phyloP scores from a whole-genome alignment of 2,888 invertebrate species.

The Anticlea derivata region DNA sequence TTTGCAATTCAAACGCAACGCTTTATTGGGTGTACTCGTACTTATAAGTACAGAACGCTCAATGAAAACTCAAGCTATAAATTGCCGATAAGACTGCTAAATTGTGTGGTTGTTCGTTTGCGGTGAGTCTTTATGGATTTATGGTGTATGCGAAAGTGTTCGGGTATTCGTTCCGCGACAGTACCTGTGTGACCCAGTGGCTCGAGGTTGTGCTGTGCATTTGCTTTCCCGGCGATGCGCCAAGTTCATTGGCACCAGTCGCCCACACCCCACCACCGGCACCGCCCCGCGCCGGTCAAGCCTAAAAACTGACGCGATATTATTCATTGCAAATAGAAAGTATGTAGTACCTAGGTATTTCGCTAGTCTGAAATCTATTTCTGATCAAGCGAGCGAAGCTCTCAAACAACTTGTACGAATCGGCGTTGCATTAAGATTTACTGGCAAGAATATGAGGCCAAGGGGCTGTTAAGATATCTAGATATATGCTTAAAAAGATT shows the following conservation, averaged over 20 bases:
- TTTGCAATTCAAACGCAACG: constrained; percentile 61
- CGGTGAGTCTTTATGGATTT: constrained; percentile 46
- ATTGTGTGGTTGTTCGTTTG: constrained; percentile 49
- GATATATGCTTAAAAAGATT: too few relatives aligned
- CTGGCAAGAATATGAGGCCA: too few relatives aligned
- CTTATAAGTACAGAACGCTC: constrained; percentile 45
- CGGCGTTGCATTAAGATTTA: too few relatives aligned
- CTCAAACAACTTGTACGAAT: too few relatives aligned
- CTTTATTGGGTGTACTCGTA: constrained; percentile 57
- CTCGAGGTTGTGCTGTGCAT: constrained; percentile 54
- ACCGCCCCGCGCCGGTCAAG: constrained; percentile 39
- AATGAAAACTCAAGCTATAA: constrained; percentile 58
- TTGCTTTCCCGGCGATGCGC: constrained; percentile 71
- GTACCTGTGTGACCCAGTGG: constrained; percentile 70
- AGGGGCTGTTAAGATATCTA: too few relatives aligned
- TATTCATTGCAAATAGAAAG: constrained; percentile 74
- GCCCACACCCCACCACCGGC: constrained; percentile 37
- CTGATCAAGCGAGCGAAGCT: too few relatives aligned
- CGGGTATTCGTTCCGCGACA: constrained; percentile 58
- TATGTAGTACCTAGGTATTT: constrained; percentile 61
- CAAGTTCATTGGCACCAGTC: constrained; percentile 75
- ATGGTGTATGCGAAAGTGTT: constrained; percentile 53
- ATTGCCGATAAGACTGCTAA: constrained; percentile 50
- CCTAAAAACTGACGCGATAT: constrained; percentile 70
- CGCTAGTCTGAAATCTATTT: constrained; percentile 63